A percentile compares a stretch with the other conserved stretches of the same genome.
These are phyloP conservation scores for Lagopus muta DNA, from an alignment of 2,113 vertebrate genomes.

Conservation along the genomic window DNA sequence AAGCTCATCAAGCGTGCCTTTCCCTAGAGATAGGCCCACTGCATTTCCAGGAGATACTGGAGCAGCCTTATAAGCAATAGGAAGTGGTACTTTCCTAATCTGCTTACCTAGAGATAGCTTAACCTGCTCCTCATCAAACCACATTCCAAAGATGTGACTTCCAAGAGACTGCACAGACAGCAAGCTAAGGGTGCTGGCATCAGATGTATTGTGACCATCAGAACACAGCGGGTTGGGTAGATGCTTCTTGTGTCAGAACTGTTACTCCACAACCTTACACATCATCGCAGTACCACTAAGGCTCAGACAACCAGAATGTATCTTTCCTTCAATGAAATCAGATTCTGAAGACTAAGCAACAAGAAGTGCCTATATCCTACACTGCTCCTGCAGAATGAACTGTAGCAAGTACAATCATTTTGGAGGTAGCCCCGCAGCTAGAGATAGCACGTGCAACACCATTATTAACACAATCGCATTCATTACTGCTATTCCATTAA, in stretches of 20 bases:
- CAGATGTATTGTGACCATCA: neutral
- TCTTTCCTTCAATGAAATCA: neutral
- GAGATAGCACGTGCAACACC: neutral
- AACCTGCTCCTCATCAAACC: neutral
- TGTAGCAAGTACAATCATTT: neutral
- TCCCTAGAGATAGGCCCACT: neutral
- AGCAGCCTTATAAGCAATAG: neutral
- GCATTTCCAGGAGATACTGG: neutral
- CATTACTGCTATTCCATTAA: rapidly evolving
- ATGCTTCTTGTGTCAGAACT: neutral
- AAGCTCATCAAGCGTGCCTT: neutral
- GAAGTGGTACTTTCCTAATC: neutral
- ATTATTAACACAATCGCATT: neutral
- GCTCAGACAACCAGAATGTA: neutral
- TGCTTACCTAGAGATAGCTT: rapidly evolving
- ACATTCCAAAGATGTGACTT: neutral
- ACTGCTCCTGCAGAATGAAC: neutral
- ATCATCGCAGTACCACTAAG: neutral
- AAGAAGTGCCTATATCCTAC: neutral
- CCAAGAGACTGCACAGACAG: neutral
- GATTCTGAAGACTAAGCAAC: neutral
- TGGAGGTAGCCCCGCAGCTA: neutral
- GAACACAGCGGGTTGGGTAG: rapidly evolving
- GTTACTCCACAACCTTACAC: neutral
- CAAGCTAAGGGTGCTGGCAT: neutral